Base-by-base conservation (phyloP, 2,113 vertebrate species). In the Pseudolaguvia tuberculata region DNA sequence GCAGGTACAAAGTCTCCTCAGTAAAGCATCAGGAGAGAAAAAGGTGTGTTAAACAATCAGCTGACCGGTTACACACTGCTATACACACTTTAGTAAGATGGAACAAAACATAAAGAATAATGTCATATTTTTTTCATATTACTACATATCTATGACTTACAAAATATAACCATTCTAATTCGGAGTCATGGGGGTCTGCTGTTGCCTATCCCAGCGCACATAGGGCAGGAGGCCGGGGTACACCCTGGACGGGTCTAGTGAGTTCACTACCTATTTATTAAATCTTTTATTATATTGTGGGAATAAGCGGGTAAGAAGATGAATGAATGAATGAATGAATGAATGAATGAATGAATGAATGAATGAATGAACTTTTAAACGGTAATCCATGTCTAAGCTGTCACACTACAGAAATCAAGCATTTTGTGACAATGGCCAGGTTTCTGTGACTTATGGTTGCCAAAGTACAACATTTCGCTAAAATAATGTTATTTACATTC, bases 1-100 rank as follows among this genome's bases (percentile, higher is more conserved):
- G 50, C 79, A 61, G 74, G 88, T 81, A 81, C 90, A 89, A 90
- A 88, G 88, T 90, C 82, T 86, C 66, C 2, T 56, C 25, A 5
- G 62, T 81, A 53, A 73, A 76, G 73, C 71, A 42, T 17, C 73
- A 21, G 42, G 62, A 58, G 72, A 62, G 65, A 52, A 71, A 52
- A 17, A 70, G 56, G 57, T 69, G 53, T 66, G 52, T 50, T 74
- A 72, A 70, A 78, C 56, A 47, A 10, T 68, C 68, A 79, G 77
- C 27, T 69, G 52, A 63, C 53, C 9, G 27, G 45, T 57, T 69
- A 42, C 29, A 56, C 27, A 58, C 27, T 61, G 63, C 21, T n/a
- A 20, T 73, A 57, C 66, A n/a, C 4, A 18, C 3, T 29, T 50
- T 25, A 72, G 13, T 17, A n/a, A 47, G 15, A 7, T 27, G 5